Evolutionary conservation across 2,888 invertebrate species (phyloP).

Genomic region (Antitype chi): DNA sequence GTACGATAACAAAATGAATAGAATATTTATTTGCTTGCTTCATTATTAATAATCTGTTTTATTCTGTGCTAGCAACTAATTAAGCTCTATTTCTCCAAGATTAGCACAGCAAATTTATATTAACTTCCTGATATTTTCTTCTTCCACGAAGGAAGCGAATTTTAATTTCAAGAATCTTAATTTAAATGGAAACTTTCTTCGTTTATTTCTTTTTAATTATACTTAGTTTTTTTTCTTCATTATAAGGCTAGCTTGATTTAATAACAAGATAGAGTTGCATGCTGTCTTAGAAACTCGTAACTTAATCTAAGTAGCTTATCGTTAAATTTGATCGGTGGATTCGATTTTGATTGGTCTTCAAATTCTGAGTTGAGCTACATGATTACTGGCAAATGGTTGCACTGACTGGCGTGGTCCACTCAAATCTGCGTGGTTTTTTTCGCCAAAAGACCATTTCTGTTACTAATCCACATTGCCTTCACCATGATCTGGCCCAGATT

Average conservation of each 20-base stretch:
- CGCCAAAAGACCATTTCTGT: too few relatives aligned
- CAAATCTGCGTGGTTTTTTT: too few relatives aligned
- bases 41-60: conserved; percentile 12
- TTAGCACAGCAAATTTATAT: conserved; percentile 49
- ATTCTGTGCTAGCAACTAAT: conserved; percentile 2
- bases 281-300: conserved; percentile 11
- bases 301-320: conserved; percentile 30
- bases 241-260: conserved; percentile 14
- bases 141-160: conserved; percentile 13
- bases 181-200: conserved; percentile 29
- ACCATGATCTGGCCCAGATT: too few relatives aligned
- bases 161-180: conserved; percentile 53
- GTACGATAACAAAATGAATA: neutral
- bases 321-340: conserved; percentile 41
- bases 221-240: conserved; percentile 8
- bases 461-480: too few relatives aligned
- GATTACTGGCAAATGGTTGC: too few relatives aligned
- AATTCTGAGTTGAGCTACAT: too few relatives aligned
- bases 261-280: conserved; percentile 22
- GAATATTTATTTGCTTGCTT: too few relatives aligned
- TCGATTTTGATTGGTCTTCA: conserved; percentile 39
- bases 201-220: conserved; percentile 24
- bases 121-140: conserved; percentile 33
- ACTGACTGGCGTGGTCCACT: too few relatives aligned
- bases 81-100: conserved; percentile 28